Evolutionary conservation across 2,113 vertebrate genomes (phyloP).

Genomic region (Thryonomys swinderianus): DNA sequence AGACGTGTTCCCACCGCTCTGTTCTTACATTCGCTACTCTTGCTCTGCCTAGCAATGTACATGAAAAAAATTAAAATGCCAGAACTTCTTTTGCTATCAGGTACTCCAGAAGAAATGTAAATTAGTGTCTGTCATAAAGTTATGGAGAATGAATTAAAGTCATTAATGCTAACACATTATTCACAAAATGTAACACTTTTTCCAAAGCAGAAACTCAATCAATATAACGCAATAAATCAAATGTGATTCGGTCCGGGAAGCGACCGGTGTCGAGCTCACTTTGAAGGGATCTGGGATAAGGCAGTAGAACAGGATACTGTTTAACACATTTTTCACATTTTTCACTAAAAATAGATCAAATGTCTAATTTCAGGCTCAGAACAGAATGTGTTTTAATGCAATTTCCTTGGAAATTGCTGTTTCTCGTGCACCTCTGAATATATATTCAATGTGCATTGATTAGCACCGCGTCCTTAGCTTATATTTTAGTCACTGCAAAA

Average conservation of each 20-base stretch:
- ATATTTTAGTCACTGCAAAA: slow-evolving; percentile 66
- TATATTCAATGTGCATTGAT: slow-evolving; percentile 75
- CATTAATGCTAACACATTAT: slow-evolving; percentile 79
- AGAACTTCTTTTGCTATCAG: slow-evolving; percentile 72
- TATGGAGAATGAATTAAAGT: slow-evolving; percentile 79
- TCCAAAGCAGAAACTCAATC: slow-evolving; percentile 72
- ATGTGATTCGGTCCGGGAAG: slow-evolving; percentile 70
- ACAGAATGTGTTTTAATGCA: slow-evolving; percentile 79
- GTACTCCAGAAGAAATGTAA: slow-evolving; percentile 80
- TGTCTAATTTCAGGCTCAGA: slow-evolving; percentile 78
- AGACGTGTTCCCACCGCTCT: not conserved
- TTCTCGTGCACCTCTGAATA: slow-evolving; percentile 73
- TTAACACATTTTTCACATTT: slow-evolving; percentile 76
- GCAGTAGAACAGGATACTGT: slow-evolving; percentile 51
- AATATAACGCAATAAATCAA: slow-evolving; percentile 79
- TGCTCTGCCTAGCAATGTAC: not conserved
- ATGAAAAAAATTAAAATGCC: slow-evolving; percentile 66
- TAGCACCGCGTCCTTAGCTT: slow-evolving; percentile 67
- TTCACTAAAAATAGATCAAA: slow-evolving; percentile 79
- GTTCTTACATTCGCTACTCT: not conserved
- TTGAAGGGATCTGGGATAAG: slow-evolving; percentile 68
- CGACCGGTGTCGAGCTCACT: slow-evolving; percentile 50
- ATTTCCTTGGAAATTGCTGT: slow-evolving; percentile 77
- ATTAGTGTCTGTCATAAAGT: slow-evolving; percentile 79
- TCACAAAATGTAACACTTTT: slow-evolving; percentile 76